Base-by-base conservation (phyloP, 2,113 vertebrate genomes). In the Montifringilla adamsi region DNA sequence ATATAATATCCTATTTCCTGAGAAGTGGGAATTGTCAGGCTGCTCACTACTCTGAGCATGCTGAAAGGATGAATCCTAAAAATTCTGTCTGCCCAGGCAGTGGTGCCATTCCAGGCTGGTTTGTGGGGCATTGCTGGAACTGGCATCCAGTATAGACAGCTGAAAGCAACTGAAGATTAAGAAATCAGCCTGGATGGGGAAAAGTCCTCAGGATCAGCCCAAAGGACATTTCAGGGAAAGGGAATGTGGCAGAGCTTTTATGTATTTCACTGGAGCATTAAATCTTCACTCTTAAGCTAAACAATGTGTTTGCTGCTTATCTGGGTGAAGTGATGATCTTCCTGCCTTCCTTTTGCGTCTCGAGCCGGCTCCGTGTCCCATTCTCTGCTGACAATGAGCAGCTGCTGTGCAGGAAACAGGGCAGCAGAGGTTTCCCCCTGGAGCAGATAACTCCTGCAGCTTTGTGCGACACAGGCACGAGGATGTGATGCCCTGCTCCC, bases 281-380 rank as follows among this genome's bases (percentile, higher is more conserved):
- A 73, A 91, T 83, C 94, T 95, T 85, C 84, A 28, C 84, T 90
- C 68, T 78, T 58, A 85, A 85, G 75, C 75, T 66, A 67, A 97
- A 96, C 76, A 94, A 93, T 53, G 73, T 13, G 7, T 77, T 82
- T 82, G 52, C 56, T 96, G 89, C 94, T 96, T 94, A 95, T 95
- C 95, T 83, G 26, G 72, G 66, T 64, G 68, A 85, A 96, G 94
- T 68, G 93, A 96, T 97, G 84, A 96, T 93, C 94, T 97, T 93
- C 94, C 92, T 95, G 94, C 91, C 47, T 73, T 80, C 89, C 91
- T 91, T 31, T 58, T 79, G 82, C 80, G 26, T 53, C 66, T 31
- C 28, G 2, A 87, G 85, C 83, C 80, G 46, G 93, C 60, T 64
- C 86, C 16, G 30, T 31, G 87, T 67, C 78, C 90, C 93, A 69